phyloP scores from a whole-genome alignment of 2,113 vertebrate genomes.

The Bubalus kerabau region DNA sequence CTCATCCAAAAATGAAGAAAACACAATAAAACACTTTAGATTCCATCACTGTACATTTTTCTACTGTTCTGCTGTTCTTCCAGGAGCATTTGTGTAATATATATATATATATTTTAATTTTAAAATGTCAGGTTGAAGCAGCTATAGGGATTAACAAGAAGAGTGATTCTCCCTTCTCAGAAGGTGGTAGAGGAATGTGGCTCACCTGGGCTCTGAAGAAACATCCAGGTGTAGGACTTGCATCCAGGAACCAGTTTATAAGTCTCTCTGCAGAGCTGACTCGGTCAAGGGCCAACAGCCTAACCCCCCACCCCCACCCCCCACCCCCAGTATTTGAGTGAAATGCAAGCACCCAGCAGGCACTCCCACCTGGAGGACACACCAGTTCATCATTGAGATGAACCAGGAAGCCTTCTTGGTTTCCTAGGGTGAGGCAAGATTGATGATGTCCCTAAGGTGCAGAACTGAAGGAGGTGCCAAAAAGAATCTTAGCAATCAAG shows the following conservation, averaged over 20 bases:
- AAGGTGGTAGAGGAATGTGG: background rate
- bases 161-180: background rate
- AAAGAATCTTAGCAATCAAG: background rate
- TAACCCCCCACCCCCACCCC: too few species aligned
- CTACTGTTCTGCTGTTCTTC: background rate
- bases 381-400: background rate
- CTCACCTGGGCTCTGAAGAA: background rate
- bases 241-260: background rate
- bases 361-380: background rate
- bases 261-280: background rate
- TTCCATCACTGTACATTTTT: background rate
- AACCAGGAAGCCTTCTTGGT: background rate
- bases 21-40: background rate
- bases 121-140: background rate
- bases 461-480: background rate
- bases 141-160: background rate
- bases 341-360: background rate
- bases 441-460: background rate
- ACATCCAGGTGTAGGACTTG: background rate
- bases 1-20: background rate
- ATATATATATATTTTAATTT: background rate
- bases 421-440: background rate
- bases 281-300: background rate
- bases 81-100: background rate
- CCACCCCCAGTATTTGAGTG: background rate